phyloP scores from a whole-genome alignment of 1,140 invertebrate genomes.

The Tetranychus cinnabarinus region DNA sequence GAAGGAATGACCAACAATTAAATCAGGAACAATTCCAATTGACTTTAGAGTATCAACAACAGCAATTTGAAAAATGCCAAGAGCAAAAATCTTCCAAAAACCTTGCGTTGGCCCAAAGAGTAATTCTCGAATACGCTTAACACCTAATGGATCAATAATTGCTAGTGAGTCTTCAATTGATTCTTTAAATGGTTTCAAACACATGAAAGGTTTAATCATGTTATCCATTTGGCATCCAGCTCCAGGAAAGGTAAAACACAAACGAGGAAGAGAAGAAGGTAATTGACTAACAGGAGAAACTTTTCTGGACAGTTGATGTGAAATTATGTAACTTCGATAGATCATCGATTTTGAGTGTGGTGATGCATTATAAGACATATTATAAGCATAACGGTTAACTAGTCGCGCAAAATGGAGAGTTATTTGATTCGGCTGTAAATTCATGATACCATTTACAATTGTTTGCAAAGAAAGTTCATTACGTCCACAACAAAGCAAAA shows the following conservation, averaged over 20 bases:
- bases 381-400: not conserved
- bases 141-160: conserved; percentile 39
- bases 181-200: conserved; percentile 46
- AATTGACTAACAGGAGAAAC: too few relatives aligned
- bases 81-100: conserved; percentile 68
- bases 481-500: conserved; percentile 4
- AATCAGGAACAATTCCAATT: conserved; percentile 26
- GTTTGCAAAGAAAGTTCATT: conserved; percentile 13
- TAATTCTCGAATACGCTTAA: conserved; percentile 28
- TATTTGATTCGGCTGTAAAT: conserved; percentile 22
- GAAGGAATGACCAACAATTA: conserved; percentile 31
- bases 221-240: conserved; percentile 92
- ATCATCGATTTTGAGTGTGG: conserved; percentile 16
- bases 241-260: conserved; percentile 43
- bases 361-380: conserved; percentile 12
- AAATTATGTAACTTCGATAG: conserved; percentile 19
- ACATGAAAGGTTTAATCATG: conserved; percentile 64
- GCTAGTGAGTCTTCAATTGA: conserved; percentile 48
- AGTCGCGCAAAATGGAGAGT: not conserved
- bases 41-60: conserved; percentile 23
- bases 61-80: conserved; percentile 46
- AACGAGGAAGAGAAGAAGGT: not conserved
- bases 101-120: conserved; percentile 24
- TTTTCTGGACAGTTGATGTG: conserved; percentile 16
- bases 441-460: conserved; percentile 28